Conservation (phyloP, 2,888 invertebrate species). For the Cosmia trapezina region DNA sequence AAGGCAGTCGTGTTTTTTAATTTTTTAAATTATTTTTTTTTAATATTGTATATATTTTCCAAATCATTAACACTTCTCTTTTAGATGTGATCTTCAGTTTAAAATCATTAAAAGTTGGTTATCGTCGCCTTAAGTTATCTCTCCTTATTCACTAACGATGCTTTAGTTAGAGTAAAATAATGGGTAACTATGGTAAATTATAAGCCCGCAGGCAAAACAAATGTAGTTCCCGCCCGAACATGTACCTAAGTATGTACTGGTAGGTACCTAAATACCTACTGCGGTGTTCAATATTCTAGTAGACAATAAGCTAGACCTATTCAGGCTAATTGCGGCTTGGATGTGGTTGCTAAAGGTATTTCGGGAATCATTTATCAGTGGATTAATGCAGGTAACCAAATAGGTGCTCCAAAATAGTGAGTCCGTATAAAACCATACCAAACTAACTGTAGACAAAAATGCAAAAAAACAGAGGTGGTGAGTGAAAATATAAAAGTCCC, state of each 20-base stretch:
- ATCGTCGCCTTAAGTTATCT: too few relatives aligned
- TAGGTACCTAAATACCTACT: neutral
- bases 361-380: neutral
- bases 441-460: neutral
- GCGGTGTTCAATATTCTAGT: neutral
- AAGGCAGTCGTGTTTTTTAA: too few relatives aligned
- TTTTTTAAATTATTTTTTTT: too few relatives aligned
- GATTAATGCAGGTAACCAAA: neutral
- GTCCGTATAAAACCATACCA: too few relatives aligned
- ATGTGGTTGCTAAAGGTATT: neutral
- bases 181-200: too few relatives aligned
- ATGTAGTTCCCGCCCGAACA: neutral
- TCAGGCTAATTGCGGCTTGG: neutral
- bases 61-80: too few relatives aligned
- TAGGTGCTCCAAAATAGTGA: neutral
- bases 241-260: neutral
- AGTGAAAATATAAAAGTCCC: slow-evolving; percentile 3
- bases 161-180: too few relatives aligned
- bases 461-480: neutral
- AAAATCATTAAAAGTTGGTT: too few relatives aligned
- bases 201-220: neutral
- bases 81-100: too few relatives aligned
- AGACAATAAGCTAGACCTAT: neutral
- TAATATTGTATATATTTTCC: too few relatives aligned
- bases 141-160: too few relatives aligned